Base-by-base conservation (phyloP, 2,797 vertebrate genomes). In the Pterois miles region DNA sequence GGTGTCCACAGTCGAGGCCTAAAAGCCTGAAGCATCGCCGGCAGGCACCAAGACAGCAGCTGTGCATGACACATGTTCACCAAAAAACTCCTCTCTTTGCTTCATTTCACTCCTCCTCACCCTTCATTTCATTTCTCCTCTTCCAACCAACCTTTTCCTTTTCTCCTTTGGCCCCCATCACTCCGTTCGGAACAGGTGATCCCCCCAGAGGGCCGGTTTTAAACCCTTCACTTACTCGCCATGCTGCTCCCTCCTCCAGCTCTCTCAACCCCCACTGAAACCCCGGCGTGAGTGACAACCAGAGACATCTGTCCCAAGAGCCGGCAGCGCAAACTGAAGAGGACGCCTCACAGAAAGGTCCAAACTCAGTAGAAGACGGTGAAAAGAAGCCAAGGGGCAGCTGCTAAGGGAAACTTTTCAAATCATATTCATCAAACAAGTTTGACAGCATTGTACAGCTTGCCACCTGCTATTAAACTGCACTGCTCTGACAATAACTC, bases 11-110 rank as follows among this genome's bases (percentile, higher is more conserved):
- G 81, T 78, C 48, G 74, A 74, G 66, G 66, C 76, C 75, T 76
- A 50, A 46, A 57, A 69, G 80, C 91, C 86, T 67, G 25, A 23
- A 84, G 88, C 82, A 70, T 62, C 7, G 73, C 91, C 20, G 3
- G 53, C 75, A 86, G 89, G 85, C 80, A 87, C 60, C 72, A 71
- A 79, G 72, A 72, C 71, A 77, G 80, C 92, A 92, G 92, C 91
- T 93, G 92, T 91, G 81, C 85, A 66, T 54, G 83, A 91, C 91
- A 93, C 91, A 91, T 93, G 92, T 90, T 91, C 85, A 78, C 40
- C 50, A 81, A 78, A 83, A 84, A 57, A 43, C 50, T 43, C 67
- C 53, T 59, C 62, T 82, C 46, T 67, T 76, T 86, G 91, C 82
- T 93, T 93, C 88, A 91, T 90, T 92, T 89, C 91, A 86, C 58